Conservation (phyloP, 2,113 vertebrate species). For the Nymphicus hollandicus region DNA sequence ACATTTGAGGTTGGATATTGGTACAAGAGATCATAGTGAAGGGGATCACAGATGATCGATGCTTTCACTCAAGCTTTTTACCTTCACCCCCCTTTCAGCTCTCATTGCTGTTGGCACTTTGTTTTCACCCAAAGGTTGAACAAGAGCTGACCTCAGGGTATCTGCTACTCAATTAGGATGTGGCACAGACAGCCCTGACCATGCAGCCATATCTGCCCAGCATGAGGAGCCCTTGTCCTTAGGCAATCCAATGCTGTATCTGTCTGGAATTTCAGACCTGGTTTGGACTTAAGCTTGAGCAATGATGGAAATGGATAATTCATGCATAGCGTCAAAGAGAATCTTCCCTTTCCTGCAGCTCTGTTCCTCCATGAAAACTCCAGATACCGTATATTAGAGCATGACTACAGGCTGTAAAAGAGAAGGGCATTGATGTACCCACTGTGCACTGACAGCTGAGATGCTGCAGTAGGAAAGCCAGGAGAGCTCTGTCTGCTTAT, state of each 20-base stretch:
- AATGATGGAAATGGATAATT: neutral
- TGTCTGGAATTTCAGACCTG: neutral
- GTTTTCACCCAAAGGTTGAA: neutral
- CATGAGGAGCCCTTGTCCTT: neutral
- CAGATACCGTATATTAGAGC: neutral
- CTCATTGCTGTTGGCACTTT: neutral
- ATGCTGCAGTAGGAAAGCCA: neutral
- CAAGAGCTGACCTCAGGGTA: neutral
- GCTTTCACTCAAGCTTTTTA: neutral
- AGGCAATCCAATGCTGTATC: neutral
- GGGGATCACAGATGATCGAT: neutral
- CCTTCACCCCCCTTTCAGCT: neutral
- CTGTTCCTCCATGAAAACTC: neutral
- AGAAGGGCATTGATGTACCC: accelerated
- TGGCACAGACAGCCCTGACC: neutral
- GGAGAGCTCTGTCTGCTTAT: neutral
- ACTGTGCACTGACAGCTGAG: neutral
- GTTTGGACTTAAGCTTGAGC: neutral
- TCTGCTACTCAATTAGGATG: neutral
- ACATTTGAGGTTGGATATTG: neutral
- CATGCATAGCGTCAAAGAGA: neutral
- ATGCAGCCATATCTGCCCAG: neutral
- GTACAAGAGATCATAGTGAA: neutral
- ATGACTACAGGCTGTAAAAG: neutral
- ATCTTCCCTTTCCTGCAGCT: neutral